Percentiles rank a stretch among this genome's conserved stretches.
These are phyloP conservation scores for Mesocricetus auratus DNA, from an alignment of 2,113 vertebrate species.

Conservation along the genomic window DNA sequence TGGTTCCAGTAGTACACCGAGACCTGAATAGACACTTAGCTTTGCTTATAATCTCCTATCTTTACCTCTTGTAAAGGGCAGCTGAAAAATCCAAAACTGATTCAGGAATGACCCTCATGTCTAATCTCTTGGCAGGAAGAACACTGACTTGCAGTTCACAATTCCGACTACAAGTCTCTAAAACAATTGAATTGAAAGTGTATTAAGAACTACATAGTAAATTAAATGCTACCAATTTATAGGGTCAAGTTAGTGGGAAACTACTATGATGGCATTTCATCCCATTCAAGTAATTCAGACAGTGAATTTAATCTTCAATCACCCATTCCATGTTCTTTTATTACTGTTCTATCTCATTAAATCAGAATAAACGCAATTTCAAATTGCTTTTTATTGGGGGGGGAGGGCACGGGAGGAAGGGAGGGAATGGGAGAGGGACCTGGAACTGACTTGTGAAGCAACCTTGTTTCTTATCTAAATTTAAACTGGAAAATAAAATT, in stretches of 20 bases:
- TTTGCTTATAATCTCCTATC: conserved; percentile 25
- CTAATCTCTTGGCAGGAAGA: conserved; percentile 46
- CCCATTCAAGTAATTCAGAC: conserved; percentile 50
- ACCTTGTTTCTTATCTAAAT: too few relatives aligned
- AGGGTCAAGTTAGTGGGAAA: conserved; percentile 42
- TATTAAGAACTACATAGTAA: conserved; percentile 28
- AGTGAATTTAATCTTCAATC: conserved; percentile 62
- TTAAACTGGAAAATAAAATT: too few relatives aligned
- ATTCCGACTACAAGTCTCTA: not conserved
- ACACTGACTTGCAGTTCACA: not conserved
- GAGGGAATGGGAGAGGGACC: too few relatives aligned
- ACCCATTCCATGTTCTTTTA: conserved; percentile 40
- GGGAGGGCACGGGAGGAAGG: too few relatives aligned
- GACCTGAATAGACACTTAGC: conserved; percentile 8
- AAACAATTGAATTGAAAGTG: conserved; percentile 35
- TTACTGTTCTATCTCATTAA: conserved; percentile 43
- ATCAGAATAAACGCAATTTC: conserved; percentile 55
- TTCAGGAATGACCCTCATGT: conserved; percentile 20
- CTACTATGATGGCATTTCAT: conserved; percentile 39
- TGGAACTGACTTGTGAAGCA: too few relatives aligned
- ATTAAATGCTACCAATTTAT: not conserved
- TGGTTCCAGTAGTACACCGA: conserved; percentile 11
- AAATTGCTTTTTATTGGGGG: too few relatives aligned
- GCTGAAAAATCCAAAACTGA: not conserved
- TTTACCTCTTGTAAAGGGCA: conserved; percentile 49